Conservation (phyloP, 2,113 vertebrate species). For the Phodopus roborovskii region DNA sequence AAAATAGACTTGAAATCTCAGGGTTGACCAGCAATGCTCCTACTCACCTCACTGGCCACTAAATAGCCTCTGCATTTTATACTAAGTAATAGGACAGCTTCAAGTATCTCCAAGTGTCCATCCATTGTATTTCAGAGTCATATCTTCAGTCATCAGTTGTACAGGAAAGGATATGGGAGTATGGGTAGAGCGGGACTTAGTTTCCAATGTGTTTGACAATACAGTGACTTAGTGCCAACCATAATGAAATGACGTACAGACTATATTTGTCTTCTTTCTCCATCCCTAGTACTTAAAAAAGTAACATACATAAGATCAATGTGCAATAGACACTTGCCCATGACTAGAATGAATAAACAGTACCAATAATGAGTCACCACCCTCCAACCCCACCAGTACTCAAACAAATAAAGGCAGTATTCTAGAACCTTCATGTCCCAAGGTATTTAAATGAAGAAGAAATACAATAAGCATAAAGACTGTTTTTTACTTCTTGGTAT, state of each 20-base stretch:
- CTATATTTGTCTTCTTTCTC: slow-evolving; percentile 3
- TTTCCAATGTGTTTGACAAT: background rate
- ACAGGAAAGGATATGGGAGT: background rate
- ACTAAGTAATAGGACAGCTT: background rate
- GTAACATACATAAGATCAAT: background rate
- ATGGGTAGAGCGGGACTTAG: background rate
- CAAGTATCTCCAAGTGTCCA: background rate
- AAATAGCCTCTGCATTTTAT: background rate
- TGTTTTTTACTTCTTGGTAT: background rate
- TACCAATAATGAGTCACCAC: background rate
- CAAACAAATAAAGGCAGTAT: background rate
- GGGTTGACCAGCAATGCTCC: background rate
- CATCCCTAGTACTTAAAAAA: background rate
- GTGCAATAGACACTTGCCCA: background rate
- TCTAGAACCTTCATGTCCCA: background rate
- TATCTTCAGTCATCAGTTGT: background rate
- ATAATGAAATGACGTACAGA: background rate
- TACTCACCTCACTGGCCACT: background rate
- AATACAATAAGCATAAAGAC: background rate
- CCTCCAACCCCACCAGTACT: background rate
- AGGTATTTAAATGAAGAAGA: background rate
- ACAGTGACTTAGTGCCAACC: background rate
- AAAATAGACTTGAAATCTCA: slow-evolving; percentile 39
- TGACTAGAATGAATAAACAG: slow-evolving; percentile 5
- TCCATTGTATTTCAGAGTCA: background rate